Conservation (phyloP, 2,797 vertebrate genomes). For the Erpetoichthys calabaricus region DNA sequence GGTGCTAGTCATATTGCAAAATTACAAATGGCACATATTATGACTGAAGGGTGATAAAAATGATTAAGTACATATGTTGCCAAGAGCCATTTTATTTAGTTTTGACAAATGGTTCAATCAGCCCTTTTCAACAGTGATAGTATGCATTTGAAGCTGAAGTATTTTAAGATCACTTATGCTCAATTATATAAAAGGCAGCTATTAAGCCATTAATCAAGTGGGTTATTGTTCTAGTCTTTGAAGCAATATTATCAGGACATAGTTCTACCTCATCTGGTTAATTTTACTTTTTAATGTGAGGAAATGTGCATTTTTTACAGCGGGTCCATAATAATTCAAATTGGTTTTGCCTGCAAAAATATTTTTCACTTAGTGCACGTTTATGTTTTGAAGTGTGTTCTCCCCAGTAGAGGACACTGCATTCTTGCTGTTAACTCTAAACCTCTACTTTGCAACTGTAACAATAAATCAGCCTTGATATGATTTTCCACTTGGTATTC, state of each 20-base stretch:
- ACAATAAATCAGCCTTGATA: conserved; percentile 31
- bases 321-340: not conserved
- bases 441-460: conserved; percentile 14
- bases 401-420: conserved; percentile 41
- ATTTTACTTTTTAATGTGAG: conserved; percentile 5
- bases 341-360: too few species aligned
- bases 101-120: conserved; percentile 31
- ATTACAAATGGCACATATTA: conserved; percentile 17
- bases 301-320: conserved; percentile 17
- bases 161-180: conserved; percentile 34
- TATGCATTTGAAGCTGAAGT: conserved; percentile 26
- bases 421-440: conserved; percentile 20
- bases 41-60: conserved; percentile 18
- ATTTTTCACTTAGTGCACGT: too few species aligned
- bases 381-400: conserved; percentile 2
- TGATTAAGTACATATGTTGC: conserved; percentile 21
- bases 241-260: conserved; percentile 20
- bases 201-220: conserved; percentile 31
- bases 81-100: conserved; percentile 24
- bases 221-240: conserved; percentile 21
- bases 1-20: conserved; percentile 14
- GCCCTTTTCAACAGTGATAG: conserved; percentile 27
- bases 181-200: conserved; percentile 29
- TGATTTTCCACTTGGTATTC: conserved; percentile 43
- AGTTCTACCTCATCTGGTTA: conserved; percentile 19